Evolutionary conservation across 2,113 vertebrate species (phyloP), one percentile per base, ranked within the genome.

Genomic region (Artemisiospiza belli): DNA sequence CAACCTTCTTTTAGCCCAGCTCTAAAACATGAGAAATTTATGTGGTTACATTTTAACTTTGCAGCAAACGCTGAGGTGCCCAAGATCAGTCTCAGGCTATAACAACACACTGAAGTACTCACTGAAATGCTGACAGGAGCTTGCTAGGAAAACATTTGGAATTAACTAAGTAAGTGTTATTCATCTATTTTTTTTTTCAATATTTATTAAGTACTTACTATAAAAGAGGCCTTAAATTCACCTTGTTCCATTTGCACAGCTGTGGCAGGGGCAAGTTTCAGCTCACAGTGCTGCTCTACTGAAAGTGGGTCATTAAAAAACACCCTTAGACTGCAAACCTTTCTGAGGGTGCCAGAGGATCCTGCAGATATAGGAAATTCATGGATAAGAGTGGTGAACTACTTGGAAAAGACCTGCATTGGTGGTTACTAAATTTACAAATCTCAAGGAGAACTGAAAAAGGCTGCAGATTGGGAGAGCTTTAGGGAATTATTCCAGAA

Each of bases 21-120:
- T 20, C 15, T 11, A 8, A 30, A 88, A 15, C 0, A 0, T 12
- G 15, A 25, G 5, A 25, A 30, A 12, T 28, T 5, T 1, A 30
- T 5, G 2, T 3, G 0, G 51, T 58, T 75, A 41, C 41, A 63
- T 2, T 59, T 22, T 43, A 61, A 83, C 67, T 69, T 27, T 2
- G 6, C 25, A 58, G 75, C 10, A 44, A 51, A n/a, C 4, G 24
- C 28, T 39, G 55, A 46, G 44, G 1, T 73, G n/a, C 39, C 22
- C 6, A 22, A 21, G 30, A 13, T 20, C 68, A 41, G 87, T 35
- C 2, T 59, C 47, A 20, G 23, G 10, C 47, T 62, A 2, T 11
- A 58, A 27, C 20, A 30, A 80, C 31, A 6, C 49, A 5, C 35
- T 10, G 22, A 77, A 39, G 23, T 9, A 23, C 54, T 88, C 20